Conservation (phyloP, 2,888 invertebrate genomes). For the Macrophya annulata region DNA sequence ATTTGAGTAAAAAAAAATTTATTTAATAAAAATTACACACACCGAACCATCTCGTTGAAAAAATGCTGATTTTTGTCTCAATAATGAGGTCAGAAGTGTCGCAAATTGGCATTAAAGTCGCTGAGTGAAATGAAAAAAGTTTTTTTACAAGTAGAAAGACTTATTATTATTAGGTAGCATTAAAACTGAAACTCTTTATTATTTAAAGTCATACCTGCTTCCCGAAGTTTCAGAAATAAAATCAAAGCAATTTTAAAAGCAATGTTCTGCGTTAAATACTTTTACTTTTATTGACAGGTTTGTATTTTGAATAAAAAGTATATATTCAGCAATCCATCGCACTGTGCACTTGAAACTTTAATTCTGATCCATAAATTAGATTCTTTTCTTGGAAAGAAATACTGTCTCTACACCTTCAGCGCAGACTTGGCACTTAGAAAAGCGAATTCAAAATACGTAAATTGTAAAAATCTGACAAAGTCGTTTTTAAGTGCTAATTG, state of each 20-base stretch:
- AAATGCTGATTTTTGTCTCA: constrained; percentile 1
- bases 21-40: neutral
- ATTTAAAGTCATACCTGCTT: neutral
- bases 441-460: neutral
- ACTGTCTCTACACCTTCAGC: neutral
- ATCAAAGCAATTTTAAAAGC: neutral
- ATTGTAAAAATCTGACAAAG: neutral
- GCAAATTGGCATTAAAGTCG: neutral
- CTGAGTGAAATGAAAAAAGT: constrained; percentile 6
- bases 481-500: constrained; percentile 16
- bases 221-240: constrained; percentile 2
- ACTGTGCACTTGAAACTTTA: neutral
- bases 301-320: neutral
- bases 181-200: neutral
- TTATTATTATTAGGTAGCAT: neutral
- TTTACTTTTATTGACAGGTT: neutral
- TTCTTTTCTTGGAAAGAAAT: neutral
- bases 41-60: neutral
- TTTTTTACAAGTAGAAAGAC: neutral
- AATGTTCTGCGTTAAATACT: neutral
- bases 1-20: neutral
- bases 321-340: neutral
- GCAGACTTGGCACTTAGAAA: neutral
- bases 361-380: neutral
- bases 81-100: neutral